These are phyloP conservation scores for Aquatica leii DNA, from an alignment of 2,888 invertebrate species.

Conservation along the genomic window DNA sequence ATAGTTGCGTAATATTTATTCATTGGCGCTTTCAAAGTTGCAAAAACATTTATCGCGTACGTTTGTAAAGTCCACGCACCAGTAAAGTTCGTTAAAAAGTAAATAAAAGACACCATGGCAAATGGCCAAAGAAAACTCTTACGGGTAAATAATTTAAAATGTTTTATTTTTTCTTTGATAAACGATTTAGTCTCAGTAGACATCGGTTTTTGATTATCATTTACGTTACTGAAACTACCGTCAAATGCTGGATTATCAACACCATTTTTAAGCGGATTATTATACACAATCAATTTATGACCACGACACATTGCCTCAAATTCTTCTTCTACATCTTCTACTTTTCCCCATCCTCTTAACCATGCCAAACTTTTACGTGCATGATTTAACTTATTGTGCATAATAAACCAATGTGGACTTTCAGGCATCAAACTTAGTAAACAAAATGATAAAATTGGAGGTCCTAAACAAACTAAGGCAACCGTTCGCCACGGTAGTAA, in stretches of 20 bases:
- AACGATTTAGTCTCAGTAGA: constrained; percentile 27
- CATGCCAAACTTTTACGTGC: constrained; percentile 77
- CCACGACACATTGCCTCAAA: constrained; percentile 61
- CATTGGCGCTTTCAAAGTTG: constrained; percentile 74
- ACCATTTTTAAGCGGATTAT: not conserved
- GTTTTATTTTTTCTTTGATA: constrained; percentile 3
- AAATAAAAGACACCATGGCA: constrained; percentile 69
- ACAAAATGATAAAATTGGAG: constrained; percentile 72
- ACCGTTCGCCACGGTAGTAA: constrained; percentile 76
- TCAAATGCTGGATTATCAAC: not conserved
- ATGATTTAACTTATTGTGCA: constrained; percentile 70
- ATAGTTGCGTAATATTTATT: constrained; percentile 80
- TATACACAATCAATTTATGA: not conserved
- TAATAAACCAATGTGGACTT: constrained; percentile 82
- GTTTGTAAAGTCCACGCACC: constrained; percentile 79
- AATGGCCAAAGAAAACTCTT: constrained; percentile 75
- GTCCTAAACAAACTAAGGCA: constrained; percentile 71
- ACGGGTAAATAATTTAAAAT: constrained; percentile 61
- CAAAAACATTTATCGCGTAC: constrained; percentile 78
- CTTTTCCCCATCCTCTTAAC: constrained; percentile 79
- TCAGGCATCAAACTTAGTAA: constrained; percentile 79
- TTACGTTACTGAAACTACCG: not conserved
- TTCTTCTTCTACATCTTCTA: constrained; percentile 69
- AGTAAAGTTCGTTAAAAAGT: constrained; percentile 78
- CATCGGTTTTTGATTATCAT: not conserved